Evolutionary conservation across 2,888 invertebrate species (phyloP).

Genomic region (Amiota mariae): DNA sequence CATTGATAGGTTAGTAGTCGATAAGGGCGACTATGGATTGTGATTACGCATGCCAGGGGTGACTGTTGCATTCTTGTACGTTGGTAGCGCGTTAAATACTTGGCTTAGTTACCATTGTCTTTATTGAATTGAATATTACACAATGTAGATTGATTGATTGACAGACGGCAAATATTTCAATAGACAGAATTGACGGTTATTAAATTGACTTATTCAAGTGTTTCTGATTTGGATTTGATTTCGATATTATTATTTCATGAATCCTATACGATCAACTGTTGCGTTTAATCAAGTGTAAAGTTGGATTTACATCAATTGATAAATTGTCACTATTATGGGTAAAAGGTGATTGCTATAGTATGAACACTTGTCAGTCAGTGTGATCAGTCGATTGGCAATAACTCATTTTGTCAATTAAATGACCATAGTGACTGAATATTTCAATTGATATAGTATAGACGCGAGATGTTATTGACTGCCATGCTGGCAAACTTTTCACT

Average conservation of each 20-base stretch:
- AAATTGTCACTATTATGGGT: too few species aligned
- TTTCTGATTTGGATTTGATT: not conserved
- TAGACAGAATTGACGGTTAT: conserved; percentile 58
- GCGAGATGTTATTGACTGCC: too few species aligned
- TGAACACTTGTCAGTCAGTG: too few species aligned
- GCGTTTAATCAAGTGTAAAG: conserved; percentile 40
- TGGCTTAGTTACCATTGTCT: conserved; percentile 20
- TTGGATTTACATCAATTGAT: too few species aligned
- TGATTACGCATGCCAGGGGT: conserved; percentile 21
- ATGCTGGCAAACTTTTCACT: too few species aligned
- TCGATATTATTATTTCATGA: conserved; percentile 22
- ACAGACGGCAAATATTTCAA: conserved; percentile 46
- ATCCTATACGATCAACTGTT: conserved; percentile 37
- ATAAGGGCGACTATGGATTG: not conserved
- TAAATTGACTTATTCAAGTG: conserved; percentile 52
- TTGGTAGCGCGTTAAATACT: not conserved
- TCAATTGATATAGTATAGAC: too few species aligned
- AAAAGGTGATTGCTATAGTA: too few species aligned
- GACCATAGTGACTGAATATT: too few species aligned
- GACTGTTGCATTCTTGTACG: conserved; percentile 39
- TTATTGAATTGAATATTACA: conserved; percentile 47
- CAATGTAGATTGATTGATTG: conserved; percentile 59
- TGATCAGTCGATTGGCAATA: too few species aligned
- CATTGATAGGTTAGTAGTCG: conserved; percentile 3
- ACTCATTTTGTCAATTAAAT: too few species aligned